A percentile compares a stretch with the other conserved stretches of the same genome.
phyloP scores from a whole-genome alignment of 2,113 vertebrate genomes.

The Smithornis capensis region DNA sequence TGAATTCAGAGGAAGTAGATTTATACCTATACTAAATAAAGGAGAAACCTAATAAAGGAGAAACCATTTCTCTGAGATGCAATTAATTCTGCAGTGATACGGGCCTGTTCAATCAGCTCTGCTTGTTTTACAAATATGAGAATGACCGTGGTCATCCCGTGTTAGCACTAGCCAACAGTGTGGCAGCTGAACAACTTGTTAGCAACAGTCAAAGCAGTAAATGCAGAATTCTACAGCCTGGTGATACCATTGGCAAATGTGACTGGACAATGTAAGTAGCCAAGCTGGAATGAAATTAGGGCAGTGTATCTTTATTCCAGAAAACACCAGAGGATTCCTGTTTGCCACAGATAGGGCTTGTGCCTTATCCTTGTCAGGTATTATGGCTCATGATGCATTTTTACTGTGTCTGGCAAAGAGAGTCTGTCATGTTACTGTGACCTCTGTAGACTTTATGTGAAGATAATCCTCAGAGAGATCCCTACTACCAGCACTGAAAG shows the following conservation, averaged over 20 bases:
- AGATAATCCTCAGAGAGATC: background rate
- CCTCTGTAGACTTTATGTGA: background rate
- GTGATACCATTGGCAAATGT: background rate
- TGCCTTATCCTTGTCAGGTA: background rate
- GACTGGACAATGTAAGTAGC: background rate
- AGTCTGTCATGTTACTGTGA: background rate
- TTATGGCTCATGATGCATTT: fast-evolving
- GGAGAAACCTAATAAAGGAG: background rate
- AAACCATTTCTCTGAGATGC: background rate
- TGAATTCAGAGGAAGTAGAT: background rate
- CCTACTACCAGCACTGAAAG: background rate
- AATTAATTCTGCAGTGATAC: background rate
- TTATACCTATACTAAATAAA: background rate
- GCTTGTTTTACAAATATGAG: background rate
- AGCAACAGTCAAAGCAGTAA: background rate
- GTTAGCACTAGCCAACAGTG: background rate
- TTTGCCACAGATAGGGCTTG: background rate
- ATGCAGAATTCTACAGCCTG: background rate
- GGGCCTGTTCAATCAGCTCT: background rate
- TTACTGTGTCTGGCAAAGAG: background rate
- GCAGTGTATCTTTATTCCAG: background rate
- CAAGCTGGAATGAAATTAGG: background rate
- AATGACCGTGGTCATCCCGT: background rate
- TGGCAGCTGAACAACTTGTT: background rate
- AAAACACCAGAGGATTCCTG: background rate